These are phyloP conservation scores for Crocallis elinguaria DNA, from an alignment of 2,888 invertebrate species.

Conservation along the genomic window DNA sequence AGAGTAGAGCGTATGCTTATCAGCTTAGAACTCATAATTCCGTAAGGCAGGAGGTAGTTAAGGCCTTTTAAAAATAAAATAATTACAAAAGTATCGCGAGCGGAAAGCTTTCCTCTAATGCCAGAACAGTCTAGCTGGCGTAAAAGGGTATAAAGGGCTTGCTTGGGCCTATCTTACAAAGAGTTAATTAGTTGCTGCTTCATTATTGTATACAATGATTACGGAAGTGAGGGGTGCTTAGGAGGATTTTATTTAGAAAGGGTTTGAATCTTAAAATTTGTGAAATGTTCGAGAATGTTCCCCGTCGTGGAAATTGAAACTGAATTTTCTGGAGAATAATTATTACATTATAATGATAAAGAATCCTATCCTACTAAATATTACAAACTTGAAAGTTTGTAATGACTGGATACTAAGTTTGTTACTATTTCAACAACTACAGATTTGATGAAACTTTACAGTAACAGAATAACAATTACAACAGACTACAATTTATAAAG, in stretches of 20 bases:
- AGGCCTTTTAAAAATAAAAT: conserved; percentile 34
- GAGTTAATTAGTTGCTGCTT: conserved; percentile 52
- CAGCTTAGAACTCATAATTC: conserved; percentile 8
- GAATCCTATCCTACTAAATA: too few relatives aligned
- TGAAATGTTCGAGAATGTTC: not conserved
- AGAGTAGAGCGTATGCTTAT: not conserved
- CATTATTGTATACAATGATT: conserved; percentile 49
- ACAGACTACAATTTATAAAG: too few relatives aligned
- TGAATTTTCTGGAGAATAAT: not conserved
- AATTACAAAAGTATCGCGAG: conserved; percentile 33
- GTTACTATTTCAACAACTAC: too few relatives aligned
- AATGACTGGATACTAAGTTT: too few relatives aligned
- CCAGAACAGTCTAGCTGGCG: conserved; percentile 31
- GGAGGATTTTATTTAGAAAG: conserved; percentile 28
- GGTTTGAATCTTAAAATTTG: conserved; percentile 11
- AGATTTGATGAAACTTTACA: too few relatives aligned
- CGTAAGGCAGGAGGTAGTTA: conserved; percentile 17
- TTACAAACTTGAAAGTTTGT: too few relatives aligned
- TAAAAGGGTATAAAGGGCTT: conserved; percentile 33
- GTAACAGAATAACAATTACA: too few relatives aligned
- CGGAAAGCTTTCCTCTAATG: conserved; percentile 32
- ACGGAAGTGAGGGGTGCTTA: conserved; percentile 30
- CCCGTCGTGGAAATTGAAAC: not conserved
- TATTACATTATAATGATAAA: too few relatives aligned
- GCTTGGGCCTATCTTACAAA: conserved; percentile 36